Evolutionary conservation across 2,888 invertebrate species (phyloP), one percentile per base, ranked within the genome.

Genomic region (Athetis lepigone): DNA sequence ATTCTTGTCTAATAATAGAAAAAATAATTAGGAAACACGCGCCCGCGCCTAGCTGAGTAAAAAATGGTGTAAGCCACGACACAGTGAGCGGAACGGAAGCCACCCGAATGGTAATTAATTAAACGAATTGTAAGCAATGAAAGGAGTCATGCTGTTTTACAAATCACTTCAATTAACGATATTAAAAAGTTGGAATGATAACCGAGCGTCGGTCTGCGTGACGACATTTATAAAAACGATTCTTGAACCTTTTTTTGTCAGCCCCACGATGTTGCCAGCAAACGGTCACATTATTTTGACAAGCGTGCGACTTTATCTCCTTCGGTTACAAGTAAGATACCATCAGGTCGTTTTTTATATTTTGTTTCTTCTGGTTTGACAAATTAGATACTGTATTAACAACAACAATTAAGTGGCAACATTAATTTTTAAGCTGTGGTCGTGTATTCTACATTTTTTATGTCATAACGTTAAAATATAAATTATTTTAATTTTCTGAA

Each of bases 121-220:
- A 93, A 92, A 92, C 89, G 92, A 93, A 94, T 93, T 90, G 94
- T 94, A 92, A 92, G 94, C 94, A 93, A 92, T 90, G 95, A 95
- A 95, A 94, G 94, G 92, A 93, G 92, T 93, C 94, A 89, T 91
- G 95, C 95, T 95, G 95, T 94, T 94, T 94, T 93, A 95, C 95
- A 95, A 95, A 95, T 95, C 94, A 93, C 93, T 94, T 92, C 94
- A 95, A 94, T 95, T 94, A 95, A 93, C 92, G 87, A 93, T 93
- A 94, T 95, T 93, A 94, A 95, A 94, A 94, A 94, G 91, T 90
- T 88, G 82, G 81, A 87, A 90, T 90, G 90, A 92, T 93, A 91
- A 91, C 91, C 82, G 88, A 81, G 85, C 73, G 79, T 83, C 81
- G 85, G 82, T 77, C 87, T 84, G 90, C 91, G 90, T 91, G 92